Evolutionary conservation across 2,888 invertebrate genomes (phyloP), one percentile per base, ranked within the genome.

Genomic region (Thereva nobilitata): DNA sequence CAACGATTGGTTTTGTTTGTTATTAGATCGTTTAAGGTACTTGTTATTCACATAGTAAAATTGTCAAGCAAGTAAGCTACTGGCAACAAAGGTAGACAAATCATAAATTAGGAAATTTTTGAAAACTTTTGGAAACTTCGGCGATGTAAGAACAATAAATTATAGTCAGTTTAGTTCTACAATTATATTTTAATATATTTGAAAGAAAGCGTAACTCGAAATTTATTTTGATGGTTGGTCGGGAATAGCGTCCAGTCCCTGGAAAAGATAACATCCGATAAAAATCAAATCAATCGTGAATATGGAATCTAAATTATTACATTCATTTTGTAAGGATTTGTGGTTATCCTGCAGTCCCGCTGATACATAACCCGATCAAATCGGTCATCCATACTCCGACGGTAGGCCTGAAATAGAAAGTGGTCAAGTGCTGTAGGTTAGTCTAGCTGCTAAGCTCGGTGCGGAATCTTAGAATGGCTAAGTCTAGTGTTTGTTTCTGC

Each of bases 171-270:
- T 23, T 23, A 23, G 23, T 23, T 23, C 23, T 23, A 23, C 23
- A 23, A 2, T 23, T 23, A 23, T 23, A 23, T 23, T 23, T 23
- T 23, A 23, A 23, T 23, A 23, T 23, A 23, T 23, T 23, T 23
- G 23, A 23, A 2, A 23, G 23, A 23, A 23, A 23, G 23, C 1
- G 23, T 23, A 23, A 2, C 23, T 23, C 23, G 23, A 72, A 71
- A 55, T 71, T 66, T 55, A 54, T 68, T 73, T 64, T 66, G 61
- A 70, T 77, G 76, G 76, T 70, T 81, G 75, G 78, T 87, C 86
- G 56, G 85, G 83, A 74, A 88, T 83, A 50, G 80, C 68, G 56
- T 87, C 85, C 73, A 88, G 80, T 9, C 87, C 87, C 87, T 84
- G 81, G 67, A 85, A 84, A 68, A 68, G 72, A 74, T 73, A 69